Evolutionary conservation across 2,888 invertebrate genomes (phyloP).

Genomic region (Cloeon dipterum): DNA sequence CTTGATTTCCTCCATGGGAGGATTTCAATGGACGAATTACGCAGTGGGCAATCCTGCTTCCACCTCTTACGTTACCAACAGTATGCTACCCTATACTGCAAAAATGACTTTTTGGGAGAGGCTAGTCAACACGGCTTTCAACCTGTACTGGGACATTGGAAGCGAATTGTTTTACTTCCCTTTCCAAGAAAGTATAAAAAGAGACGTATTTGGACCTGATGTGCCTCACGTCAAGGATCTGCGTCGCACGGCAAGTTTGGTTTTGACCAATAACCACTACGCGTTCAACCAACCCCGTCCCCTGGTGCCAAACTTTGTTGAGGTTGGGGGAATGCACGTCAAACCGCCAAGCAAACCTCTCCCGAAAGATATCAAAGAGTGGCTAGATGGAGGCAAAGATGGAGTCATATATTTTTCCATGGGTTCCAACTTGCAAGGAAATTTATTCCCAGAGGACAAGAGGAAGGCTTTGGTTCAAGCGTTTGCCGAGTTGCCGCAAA

Average conservation of each 20-base stretch:
- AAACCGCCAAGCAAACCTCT: slow-evolving; percentile 6
- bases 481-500: neutral
- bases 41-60: neutral
- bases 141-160: neutral
- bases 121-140: slow-evolving; percentile 7
- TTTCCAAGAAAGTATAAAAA: neutral
- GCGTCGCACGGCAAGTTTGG: slow-evolving; percentile 18
- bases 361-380: slow-evolving; percentile 2
- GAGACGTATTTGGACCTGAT: neutral
- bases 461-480: neutral
- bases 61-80: slow-evolving; percentile 7
- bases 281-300: slow-evolving; percentile 24
- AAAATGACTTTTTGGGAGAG: slow-evolving; percentile 9
- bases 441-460: neutral
- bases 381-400: neutral
- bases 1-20: slow-evolving; percentile 20
- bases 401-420: neutral
- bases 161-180: neutral
- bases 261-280: slow-evolving; percentile 36
- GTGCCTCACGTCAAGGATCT: neutral
- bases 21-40: neutral
- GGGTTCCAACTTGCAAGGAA: neutral
- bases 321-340: slow-evolving; percentile 11
- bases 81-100: slow-evolving; percentile 7
- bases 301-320: slow-evolving; percentile 10